Evolutionary conservation across 2,113 vertebrate genomes (phyloP).

Genomic region (Monarcha castaneiventris): DNA sequence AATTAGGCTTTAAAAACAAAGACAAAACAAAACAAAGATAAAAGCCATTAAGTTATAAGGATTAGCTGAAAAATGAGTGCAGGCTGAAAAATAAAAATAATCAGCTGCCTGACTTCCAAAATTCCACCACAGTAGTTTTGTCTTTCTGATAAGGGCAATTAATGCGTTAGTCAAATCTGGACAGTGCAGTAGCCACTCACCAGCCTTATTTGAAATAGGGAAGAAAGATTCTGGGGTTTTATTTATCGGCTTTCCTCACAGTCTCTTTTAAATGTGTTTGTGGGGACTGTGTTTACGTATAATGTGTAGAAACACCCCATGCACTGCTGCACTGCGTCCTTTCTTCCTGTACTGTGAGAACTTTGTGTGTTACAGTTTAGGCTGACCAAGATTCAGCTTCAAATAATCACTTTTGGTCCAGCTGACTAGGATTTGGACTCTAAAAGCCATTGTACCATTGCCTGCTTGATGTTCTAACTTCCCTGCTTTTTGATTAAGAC

Average conservation of each 20-base stretch:
- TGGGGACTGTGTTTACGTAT: neutral
- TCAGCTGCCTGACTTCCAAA: neutral
- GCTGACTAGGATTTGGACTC: neutral
- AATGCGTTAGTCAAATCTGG: neutral
- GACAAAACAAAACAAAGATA: neutral
- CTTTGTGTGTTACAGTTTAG: neutral
- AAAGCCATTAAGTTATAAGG: neutral
- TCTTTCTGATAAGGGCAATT: neutral
- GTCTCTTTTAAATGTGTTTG: neutral
- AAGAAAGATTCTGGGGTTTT: neutral
- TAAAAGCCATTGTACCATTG: neutral
- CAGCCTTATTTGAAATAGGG: neutral
- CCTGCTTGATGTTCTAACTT: neutral
- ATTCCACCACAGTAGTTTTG: neutral
- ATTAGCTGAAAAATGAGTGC: neutral
- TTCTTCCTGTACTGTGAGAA: neutral
- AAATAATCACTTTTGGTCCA: neutral
- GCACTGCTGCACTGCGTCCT: too few species aligned
- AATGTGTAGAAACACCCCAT: neutral
- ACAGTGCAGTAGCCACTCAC: neutral
- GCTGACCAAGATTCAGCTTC: neutral
- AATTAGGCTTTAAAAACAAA: neutral
- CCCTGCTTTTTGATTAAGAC: neutral
- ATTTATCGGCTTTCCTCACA: neutral
- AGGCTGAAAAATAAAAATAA: neutral